phyloP scores from a whole-genome alignment of 2,113 vertebrate species.

The Pterophyllum scalare region DNA sequence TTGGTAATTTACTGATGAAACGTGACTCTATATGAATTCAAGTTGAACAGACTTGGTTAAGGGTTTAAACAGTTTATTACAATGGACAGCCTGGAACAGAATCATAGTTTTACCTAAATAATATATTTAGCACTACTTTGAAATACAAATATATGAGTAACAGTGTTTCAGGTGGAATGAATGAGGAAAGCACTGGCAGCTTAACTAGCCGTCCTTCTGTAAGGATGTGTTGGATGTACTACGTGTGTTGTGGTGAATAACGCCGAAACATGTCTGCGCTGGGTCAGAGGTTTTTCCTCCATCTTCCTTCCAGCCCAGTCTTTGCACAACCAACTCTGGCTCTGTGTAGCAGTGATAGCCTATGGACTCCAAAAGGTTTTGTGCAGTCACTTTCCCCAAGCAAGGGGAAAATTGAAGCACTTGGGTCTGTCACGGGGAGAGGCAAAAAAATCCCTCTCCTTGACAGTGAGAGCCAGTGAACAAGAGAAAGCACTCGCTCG shows the following conservation, averaged over 20 bases:
- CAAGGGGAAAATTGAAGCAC: slow-evolving; percentile 54
- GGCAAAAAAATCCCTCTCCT: slow-evolving; percentile 20
- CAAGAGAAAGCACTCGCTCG: slow-evolving; percentile 66
- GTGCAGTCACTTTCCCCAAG: slow-evolving; percentile 35
- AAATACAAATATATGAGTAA: not conserved
- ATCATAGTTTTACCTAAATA: no score
- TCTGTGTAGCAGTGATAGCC: slow-evolving; percentile 9
- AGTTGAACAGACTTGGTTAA: no score
- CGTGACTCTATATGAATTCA: no score
- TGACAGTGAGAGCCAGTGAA: slow-evolving; percentile 56
- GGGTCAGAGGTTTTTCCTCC: not conserved
- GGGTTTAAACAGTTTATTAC: no score
- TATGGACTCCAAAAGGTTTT: slow-evolving; percentile 33
- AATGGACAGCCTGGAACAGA: no score
- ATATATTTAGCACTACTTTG: not conserved
- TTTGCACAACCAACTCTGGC: not conserved
- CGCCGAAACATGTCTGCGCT: not conserved
- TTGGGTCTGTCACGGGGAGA: slow-evolving; percentile 50
- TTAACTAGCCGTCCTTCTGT: not conserved
- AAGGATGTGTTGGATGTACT: not conserved
- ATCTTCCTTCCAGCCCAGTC: not conserved
- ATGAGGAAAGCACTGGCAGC: not conserved
- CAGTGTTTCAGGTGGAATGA: not conserved
- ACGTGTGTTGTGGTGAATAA: not conserved
- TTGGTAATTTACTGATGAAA: no score